Evolutionary conservation across 2,797 vertebrate genomes (phyloP).

Genomic region (Sorex maritimensis): DNA sequence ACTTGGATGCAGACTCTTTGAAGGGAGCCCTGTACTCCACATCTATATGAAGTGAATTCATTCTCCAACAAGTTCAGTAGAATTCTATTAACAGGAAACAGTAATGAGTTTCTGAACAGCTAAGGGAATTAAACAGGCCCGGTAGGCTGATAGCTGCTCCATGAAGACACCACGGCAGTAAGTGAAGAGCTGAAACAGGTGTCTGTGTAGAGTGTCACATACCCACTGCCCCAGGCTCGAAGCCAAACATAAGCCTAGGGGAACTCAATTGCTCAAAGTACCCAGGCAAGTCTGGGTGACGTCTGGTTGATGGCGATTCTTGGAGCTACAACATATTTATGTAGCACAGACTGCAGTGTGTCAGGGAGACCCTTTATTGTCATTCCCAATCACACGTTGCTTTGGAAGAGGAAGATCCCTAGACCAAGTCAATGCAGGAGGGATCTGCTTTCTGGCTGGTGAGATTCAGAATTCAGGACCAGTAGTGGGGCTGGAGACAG

Average conservation of each 20-base stretch:
- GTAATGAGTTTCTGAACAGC: constrained; percentile 64
- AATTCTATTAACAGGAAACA: constrained; percentile 1
- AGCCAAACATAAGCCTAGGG: neutral
- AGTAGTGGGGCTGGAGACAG: neutral
- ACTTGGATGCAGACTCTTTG: constrained; percentile 65
- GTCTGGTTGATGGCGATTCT: too few relatives aligned
- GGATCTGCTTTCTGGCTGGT: neutral
- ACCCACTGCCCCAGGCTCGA: constrained; percentile 59
- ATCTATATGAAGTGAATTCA: constrained; percentile 47
- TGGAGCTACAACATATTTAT: too few relatives aligned
- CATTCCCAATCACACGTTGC: neutral
- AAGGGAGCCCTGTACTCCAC: neutral
- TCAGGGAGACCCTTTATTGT: constrained; percentile 17
- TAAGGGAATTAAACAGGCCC: neutral
- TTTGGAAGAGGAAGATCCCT: neutral
- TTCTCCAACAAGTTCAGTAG: neutral
- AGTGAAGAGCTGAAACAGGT: constrained; percentile 44
- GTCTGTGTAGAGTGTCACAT: neutral
- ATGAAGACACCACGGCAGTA: neutral
- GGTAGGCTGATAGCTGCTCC: too few relatives aligned
- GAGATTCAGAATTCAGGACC: neutral
- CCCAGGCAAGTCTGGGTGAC: neutral
- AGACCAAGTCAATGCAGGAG: neutral
- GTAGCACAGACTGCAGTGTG: neutral
- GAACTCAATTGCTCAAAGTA: neutral